phyloP scores from a whole-genome alignment of 1,140 invertebrate species.

The Venustaconcha ellipsiformis region DNA sequence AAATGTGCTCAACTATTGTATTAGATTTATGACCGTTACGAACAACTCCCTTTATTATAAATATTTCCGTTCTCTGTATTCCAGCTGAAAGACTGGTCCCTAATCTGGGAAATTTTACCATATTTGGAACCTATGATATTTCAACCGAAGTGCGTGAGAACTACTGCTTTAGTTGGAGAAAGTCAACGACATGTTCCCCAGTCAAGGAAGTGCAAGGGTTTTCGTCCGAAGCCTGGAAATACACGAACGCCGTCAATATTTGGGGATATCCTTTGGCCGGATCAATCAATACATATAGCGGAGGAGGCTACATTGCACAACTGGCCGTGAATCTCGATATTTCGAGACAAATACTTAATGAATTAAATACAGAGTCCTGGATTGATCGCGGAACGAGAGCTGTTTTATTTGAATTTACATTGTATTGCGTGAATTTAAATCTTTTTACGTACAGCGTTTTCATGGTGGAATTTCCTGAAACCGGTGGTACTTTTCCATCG shows the following conservation, averaged over 20 bases:
- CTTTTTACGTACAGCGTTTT: conserved; percentile 50
- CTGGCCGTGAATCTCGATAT: conserved; percentile 48
- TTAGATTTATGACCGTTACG: too few species aligned
- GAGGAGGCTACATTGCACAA: conserved; percentile 52
- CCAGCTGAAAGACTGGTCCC: too few species aligned
- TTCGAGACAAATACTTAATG: conserved; percentile 48
- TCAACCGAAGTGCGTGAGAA: conserved; percentile 31
- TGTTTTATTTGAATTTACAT: conserved; percentile 72
- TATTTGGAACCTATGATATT: conserved; percentile 17
- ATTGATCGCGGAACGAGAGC: conserved; percentile 72
- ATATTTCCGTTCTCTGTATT: too few species aligned
- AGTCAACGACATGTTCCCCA: conserved; percentile 26
- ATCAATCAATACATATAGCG: conserved; percentile 42
- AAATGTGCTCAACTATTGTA: too few species aligned
- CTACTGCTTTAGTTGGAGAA: conserved; percentile 47
- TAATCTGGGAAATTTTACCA: too few species aligned
- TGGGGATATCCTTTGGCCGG: conserved; percentile 49
- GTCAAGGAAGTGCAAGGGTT: conserved; percentile 28
- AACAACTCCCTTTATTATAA: too few species aligned
- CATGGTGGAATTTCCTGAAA: conserved; percentile 70
- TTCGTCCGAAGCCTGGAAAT: conserved; percentile 47
- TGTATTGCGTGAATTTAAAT: conserved; percentile 70
- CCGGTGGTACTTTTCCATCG: conserved; percentile 60
- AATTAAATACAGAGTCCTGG: conserved; percentile 67
- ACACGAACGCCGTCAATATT: conserved; percentile 38